Percentiles rank a stretch among this genome's conserved stretches.
Conservation (phyloP, 1,140 invertebrate genomes). For the Heterodera schachtii region DNA sequence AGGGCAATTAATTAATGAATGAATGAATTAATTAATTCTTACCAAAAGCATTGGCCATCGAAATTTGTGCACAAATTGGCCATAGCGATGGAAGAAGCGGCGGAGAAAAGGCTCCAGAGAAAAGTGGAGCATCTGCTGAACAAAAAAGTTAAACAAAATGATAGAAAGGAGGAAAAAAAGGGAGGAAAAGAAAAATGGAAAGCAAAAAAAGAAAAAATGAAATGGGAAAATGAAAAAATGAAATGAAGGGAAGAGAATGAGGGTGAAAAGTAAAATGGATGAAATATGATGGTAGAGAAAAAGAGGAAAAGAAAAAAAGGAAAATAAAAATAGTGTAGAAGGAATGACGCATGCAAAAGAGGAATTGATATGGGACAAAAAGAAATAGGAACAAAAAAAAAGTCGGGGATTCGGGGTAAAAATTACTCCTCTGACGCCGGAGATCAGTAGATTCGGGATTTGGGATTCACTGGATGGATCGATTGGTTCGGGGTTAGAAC, state of each 20-base stretch:
- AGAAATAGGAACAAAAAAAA: no score
- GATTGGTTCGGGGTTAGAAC: no score
- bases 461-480: no score
- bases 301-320: conserved; percentile 1
- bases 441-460: no score
- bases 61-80: conserved; percentile 40
- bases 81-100: conserved; percentile 55
- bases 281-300: not conserved
- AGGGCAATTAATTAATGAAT: no score
- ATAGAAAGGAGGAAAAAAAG: not conserved
- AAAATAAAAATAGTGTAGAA: not conserved
- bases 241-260: not conserved
- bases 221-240: not conserved
- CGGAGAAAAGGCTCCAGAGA: conserved; percentile 53
- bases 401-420: no score
- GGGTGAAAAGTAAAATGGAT: not conserved
- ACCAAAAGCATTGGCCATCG: conserved; percentile 59
- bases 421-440: no score
- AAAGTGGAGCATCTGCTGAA: conserved; percentile 8
- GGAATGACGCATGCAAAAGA: not conserved
- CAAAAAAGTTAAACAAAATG: not conserved
- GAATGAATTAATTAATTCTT: no score
- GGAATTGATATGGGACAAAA: no score
- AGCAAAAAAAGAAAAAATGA: not conserved
- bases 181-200: not conserved